Evolutionary conservation across 2,113 vertebrate genomes (phyloP).

Genomic region (Vimba vimba): DNA sequence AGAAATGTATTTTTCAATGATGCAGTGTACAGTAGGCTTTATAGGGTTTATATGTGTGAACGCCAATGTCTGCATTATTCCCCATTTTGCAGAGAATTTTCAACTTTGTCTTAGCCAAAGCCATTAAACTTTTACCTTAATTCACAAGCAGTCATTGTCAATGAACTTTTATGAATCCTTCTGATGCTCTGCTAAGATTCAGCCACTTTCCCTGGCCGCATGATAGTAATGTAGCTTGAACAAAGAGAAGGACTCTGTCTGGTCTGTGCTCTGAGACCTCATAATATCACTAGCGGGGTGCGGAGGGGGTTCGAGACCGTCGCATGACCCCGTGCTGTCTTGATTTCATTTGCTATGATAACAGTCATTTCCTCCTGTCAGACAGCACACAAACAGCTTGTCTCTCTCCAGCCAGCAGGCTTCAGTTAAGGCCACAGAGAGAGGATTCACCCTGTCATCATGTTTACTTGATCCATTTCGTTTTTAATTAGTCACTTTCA

Average conservation of each 20-base stretch:
- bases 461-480: constrained; percentile 49
- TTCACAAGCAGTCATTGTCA: constrained; percentile 24
- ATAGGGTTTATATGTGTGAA: constrained; percentile 22
- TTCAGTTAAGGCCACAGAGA: constrained; percentile 49
- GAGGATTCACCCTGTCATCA: constrained; percentile 49
- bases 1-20: background rate
- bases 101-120: constrained; percentile 2
- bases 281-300: constrained; percentile 27
- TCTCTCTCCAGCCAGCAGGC: constrained; percentile 37
- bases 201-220: background rate
- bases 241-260: background rate
- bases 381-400: constrained; percentile 55
- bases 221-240: constrained; percentile 3
- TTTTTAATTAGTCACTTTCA: constrained; percentile 45
- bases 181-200: background rate
- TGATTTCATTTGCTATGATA: constrained; percentile 70
- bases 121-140: background rate
- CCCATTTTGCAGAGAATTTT: background rate
- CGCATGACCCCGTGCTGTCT: constrained; percentile 49
- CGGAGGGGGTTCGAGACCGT: constrained; percentile 34
- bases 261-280: background rate
- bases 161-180: background rate
- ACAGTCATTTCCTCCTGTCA: constrained; percentile 69
- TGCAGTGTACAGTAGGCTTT: background rate
- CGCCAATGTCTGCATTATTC: background rate